Evolutionary conservation across 2,113 vertebrate species (phyloP).

Genomic region (Corvus hawaiiensis): DNA sequence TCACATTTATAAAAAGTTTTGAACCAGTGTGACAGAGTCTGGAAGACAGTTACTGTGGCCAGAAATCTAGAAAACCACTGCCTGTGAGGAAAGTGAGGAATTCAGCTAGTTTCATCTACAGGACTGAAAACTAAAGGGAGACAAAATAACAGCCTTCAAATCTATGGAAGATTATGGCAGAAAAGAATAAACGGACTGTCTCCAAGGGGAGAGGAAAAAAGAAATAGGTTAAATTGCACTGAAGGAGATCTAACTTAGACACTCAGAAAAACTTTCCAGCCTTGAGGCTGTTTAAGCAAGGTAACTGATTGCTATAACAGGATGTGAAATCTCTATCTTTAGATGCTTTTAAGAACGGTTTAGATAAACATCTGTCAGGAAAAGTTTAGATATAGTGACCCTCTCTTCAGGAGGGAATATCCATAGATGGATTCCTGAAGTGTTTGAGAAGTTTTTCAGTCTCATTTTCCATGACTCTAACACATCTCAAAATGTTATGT

Average conservation of each 20-base stretch:
- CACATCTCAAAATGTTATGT: neutral
- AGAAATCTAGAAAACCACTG: neutral
- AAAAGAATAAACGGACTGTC: neutral
- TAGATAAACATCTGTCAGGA: slow-evolving; percentile 36
- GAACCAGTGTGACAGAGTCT: neutral
- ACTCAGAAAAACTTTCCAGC: neutral
- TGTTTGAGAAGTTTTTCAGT: neutral
- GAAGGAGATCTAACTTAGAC: neutral
- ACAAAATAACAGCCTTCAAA: neutral
- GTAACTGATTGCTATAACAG: neutral
- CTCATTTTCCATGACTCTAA: neutral
- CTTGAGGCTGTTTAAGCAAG: neutral
- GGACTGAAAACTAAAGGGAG: neutral
- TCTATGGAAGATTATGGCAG: neutral
- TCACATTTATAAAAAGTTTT: neutral
- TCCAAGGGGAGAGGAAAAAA: neutral
- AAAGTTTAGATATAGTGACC: neutral
- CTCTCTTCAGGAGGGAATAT: neutral
- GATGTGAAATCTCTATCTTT: neutral
- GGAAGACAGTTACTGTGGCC: neutral
- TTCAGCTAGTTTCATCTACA: neutral
- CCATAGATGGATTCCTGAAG: neutral
- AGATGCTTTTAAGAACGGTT: slow-evolving; percentile 7
- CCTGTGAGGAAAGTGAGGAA: neutral
- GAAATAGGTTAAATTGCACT: neutral